phyloP scores from a whole-genome alignment of 1,140 invertebrate genomes.

The Drosophila bocki region DNA sequence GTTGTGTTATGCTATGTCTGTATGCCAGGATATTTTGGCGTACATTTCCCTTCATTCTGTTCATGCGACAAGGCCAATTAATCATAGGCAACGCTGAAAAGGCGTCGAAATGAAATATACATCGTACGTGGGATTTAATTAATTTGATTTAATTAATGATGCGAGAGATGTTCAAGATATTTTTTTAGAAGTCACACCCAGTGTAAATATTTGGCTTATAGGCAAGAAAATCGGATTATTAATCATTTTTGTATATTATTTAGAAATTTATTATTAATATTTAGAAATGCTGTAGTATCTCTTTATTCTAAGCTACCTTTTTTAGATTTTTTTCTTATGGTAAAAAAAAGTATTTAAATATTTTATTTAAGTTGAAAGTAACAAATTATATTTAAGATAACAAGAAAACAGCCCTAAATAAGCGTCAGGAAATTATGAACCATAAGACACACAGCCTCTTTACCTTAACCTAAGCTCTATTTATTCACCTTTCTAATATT shows the following conservation, averaged over 20 bases:
- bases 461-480: too few relatives aligned
- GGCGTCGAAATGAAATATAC: conserved; percentile 33
- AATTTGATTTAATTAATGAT: conserved; percentile 42
- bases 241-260: not conserved
- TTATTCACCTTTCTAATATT: not conserved
- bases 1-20: not conserved
- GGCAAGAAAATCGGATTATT: not conserved
- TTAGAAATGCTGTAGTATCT: too few relatives aligned
- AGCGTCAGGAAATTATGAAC: too few relatives aligned
- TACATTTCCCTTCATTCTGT: conserved; percentile 13
- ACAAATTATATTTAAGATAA: too few relatives aligned
- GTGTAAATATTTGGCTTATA: not conserved
- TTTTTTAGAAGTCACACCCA: not conserved
- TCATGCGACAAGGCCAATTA: conserved; percentile 44
- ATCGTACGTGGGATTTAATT: conserved; percentile 29
- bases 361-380: too few relatives aligned
- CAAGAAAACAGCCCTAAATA: too few relatives aligned
- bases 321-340: too few relatives aligned
- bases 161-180: conserved; percentile 9
- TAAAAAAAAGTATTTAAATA: too few relatives aligned
- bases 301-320: too few relatives aligned
- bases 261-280: too few relatives aligned
- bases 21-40: conserved; percentile 22
- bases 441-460: too few relatives aligned
- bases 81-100: conserved; percentile 55